Evolutionary conservation across 2,113 vertebrate genomes (phyloP).

Genomic region (Tenebrosternarchus preto): DNA sequence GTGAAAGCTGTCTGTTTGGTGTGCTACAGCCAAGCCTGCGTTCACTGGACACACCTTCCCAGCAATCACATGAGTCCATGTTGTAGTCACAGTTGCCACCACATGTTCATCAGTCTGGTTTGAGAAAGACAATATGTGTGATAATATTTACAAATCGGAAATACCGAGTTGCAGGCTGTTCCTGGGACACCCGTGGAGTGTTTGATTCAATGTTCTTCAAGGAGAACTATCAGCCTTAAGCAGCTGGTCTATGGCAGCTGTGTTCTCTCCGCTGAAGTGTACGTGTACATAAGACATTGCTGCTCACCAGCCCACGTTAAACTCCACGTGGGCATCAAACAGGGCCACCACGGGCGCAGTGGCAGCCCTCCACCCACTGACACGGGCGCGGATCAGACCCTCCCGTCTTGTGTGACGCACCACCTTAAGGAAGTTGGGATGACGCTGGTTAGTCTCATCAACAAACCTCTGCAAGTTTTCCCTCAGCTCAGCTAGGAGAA

Average conservation of each 20-base stretch:
- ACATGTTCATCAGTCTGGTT: neutral
- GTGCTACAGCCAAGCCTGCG: neutral
- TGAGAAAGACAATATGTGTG: neutral
- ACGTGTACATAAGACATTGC: slow-evolving; percentile 72
- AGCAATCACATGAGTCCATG: neutral
- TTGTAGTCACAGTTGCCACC: too few relatives aligned
- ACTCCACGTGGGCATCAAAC: slow-evolving; percentile 97
- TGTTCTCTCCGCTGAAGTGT: neutral
- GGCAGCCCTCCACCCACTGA: slow-evolving; percentile 93
- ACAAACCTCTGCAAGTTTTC: slow-evolving; percentile 88
- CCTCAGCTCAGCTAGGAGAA: slow-evolving; percentile 84
- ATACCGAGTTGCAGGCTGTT: neutral
- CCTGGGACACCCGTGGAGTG: neutral
- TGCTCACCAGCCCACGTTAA: slow-evolving; percentile 91
- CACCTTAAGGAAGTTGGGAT: slow-evolving; percentile 89
- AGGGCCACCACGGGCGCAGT: slow-evolving; percentile 91
- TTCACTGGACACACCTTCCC: neutral
- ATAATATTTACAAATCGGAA: slow-evolving; percentile 10
- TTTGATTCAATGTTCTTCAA: neutral
- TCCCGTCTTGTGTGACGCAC: slow-evolving; percentile 91
- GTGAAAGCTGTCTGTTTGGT: neutral
- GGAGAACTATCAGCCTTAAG: neutral
- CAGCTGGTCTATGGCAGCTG: neutral
- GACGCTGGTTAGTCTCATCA: slow-evolving; percentile 83
- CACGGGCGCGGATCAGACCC: slow-evolving; percentile 92